Evolutionary conservation across 1,140 invertebrate genomes (phyloP).

Genomic region (Daktulosphaira vitifoliae): DNA sequence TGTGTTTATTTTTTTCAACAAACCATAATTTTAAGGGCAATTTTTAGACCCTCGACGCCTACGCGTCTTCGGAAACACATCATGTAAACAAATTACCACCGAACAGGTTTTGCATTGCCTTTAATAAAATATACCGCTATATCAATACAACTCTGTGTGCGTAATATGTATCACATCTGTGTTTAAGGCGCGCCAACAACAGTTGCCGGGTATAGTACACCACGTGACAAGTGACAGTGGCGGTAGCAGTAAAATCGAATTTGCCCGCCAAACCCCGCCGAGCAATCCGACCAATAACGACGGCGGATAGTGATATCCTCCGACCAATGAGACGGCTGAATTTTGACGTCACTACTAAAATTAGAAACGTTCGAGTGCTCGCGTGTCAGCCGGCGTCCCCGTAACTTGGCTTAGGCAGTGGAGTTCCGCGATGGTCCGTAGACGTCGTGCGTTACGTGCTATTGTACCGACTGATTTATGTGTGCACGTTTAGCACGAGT

Average conservation of each 20-base stretch:
- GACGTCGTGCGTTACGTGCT: not conserved
- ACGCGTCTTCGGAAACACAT: no score
- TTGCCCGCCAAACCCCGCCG: constrained; percentile 20
- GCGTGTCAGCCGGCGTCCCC: not conserved
- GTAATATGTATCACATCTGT: no score
- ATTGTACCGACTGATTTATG: no score
- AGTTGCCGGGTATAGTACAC: not conserved
- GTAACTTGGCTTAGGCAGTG: not conserved
- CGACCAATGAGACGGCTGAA: not conserved
- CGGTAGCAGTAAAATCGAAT: constrained; percentile 22
- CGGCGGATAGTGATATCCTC: not conserved
- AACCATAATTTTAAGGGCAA: no score
- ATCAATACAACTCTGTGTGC: no score
- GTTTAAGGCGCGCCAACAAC: no score
- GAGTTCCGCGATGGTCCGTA: constrained; percentile 22
- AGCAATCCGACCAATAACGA: not conserved
- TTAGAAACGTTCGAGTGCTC: not conserved
- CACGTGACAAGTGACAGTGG: constrained; percentile 8
- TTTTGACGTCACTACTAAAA: constrained; percentile 19
- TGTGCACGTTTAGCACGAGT: not conserved
- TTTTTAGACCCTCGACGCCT: no score
- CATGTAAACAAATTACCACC: no score
- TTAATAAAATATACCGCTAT: no score
- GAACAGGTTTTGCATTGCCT: no score
- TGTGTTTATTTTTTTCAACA: no score